Evolutionary conservation across 2,888 invertebrate species (phyloP), one percentile per base, ranked within the genome.

Genomic region (Tenthredo amoena): DNA sequence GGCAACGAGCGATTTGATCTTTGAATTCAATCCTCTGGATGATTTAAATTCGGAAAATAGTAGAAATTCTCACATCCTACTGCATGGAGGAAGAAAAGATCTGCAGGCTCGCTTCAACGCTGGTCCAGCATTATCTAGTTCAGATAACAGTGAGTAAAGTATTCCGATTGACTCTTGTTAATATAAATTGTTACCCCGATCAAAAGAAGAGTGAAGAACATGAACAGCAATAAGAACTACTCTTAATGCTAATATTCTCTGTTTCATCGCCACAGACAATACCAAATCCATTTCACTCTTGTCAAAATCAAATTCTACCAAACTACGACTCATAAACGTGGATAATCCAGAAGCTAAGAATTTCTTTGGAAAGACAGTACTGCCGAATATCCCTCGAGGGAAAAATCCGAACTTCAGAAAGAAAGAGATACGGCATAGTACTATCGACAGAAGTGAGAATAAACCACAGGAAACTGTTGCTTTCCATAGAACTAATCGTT

Each of bases 1-100:
- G 9, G 91, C 91, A 0, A 91, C 91, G 5, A 91, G 86, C n/a
- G 89, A 90, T 85, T 87, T 91, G 26, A 85, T 91, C 3, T 90
- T 88, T 12, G 90, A 91, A 79, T 90, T 91, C 83, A 85, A 88
- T 6, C 21, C 81, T 81, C 12, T 62, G 62, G 81, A 58, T 40
- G 81, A 21, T n/a, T 34, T 15, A 12, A 58, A 34, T 58, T 21
- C 12, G 6, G 40, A 40, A 40, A 62, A 81, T 10, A 10, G 37
- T 62, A n/a, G 1, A n/a, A 62, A 21, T 37, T 40, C 21, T 55
- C 6, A 31, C 18, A 50, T 34, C 1, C 50, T 34, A 7, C 0
- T 26, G 31, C 2, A 37, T 9, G 26, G n/a, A 10, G 6, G n/a
- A 9, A 47, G 34, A 34, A 77, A 2, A 18, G 55, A 47, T 34